Conservation (phyloP, 2,797 vertebrate species). For the Microctenopoma steveboyesi region DNA sequence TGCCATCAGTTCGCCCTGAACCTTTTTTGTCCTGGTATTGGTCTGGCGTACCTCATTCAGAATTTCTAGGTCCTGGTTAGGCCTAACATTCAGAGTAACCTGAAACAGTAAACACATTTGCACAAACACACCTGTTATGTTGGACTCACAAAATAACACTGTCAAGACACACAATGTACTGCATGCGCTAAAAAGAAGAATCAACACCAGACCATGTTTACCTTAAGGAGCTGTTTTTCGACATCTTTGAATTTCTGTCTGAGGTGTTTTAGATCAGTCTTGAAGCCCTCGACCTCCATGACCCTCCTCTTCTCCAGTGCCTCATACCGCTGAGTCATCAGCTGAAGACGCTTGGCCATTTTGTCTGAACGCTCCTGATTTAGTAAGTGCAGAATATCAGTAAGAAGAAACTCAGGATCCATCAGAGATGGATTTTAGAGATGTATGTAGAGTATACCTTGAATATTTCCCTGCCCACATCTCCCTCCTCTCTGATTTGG, state of each 20-base stretch:
- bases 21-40: constrained; percentile 87
- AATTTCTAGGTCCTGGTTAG: constrained; percentile 92
- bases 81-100: constrained; percentile 86
- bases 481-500: constrained; percentile 90
- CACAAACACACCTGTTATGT: neutral
- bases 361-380: constrained; percentile 91
- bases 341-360: constrained; percentile 90
- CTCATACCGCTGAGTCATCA: constrained; percentile 93
- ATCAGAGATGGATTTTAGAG: neutral
- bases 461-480: constrained; percentile 89
- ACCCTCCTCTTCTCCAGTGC: constrained; percentile 90
- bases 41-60: constrained; percentile 90
- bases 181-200: neutral
- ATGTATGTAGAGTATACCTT: constrained; percentile 79
- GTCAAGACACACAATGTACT: neutral
- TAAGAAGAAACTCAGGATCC: neutral
- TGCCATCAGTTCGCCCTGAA: constrained; percentile 91
- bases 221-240: constrained; percentile 94
- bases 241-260: constrained; percentile 92
- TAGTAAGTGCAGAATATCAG: neutral
- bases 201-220: constrained; percentile 55
- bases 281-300: constrained; percentile 96
- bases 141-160: neutral
- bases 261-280: constrained; percentile 91
- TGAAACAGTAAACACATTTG: constrained; percentile 55